Percentiles rank a stretch among this genome's conserved stretches.
These are phyloP conservation scores for Leucophenga varia DNA, from an alignment of 1,140 invertebrate species.

Conservation along the genomic window DNA sequence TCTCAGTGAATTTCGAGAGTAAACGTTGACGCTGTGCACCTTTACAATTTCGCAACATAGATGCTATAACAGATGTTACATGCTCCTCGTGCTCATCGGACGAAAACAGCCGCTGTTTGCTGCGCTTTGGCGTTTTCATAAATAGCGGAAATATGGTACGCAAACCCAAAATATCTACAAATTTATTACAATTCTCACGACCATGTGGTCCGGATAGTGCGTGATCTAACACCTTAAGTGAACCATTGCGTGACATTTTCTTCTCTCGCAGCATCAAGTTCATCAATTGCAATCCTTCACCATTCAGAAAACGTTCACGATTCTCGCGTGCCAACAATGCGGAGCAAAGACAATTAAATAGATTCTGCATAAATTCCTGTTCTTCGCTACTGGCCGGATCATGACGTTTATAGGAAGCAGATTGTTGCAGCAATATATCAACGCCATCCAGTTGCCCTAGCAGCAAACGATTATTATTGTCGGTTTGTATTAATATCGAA, in stretches of 20 bases:
- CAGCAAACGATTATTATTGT: slow-evolving; percentile 77
- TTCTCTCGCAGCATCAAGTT: slow-evolving; percentile 95
- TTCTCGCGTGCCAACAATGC: slow-evolving; percentile 86
- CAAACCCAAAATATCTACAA: slow-evolving; percentile 96
- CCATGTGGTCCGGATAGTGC: slow-evolving; percentile 92
- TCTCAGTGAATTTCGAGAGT: slow-evolving; percentile 95
- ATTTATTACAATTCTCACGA: slow-evolving; percentile 95
- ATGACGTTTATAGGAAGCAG: slow-evolving; percentile 94
- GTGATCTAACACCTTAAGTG: slow-evolving; percentile 95
- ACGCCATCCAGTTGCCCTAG: slow-evolving; percentile 94
- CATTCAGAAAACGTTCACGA: slow-evolving; percentile 87
- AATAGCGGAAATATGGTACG: slow-evolving; percentile 96
- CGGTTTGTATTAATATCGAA: slow-evolving; percentile 91
- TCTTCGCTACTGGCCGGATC: slow-evolving; percentile 90
- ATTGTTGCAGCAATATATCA: slow-evolving; percentile 92
- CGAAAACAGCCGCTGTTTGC: slow-evolving; percentile 79
- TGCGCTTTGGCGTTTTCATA: slow-evolving; percentile 96
- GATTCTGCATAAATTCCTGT: slow-evolving; percentile 98
- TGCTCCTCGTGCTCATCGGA: slow-evolving; percentile 95
- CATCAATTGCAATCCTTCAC: slow-evolving; percentile 94
- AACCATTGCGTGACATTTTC: slow-evolving; percentile 94
- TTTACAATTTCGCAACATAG: slow-evolving; percentile 89
- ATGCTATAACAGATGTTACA: slow-evolving; percentile 90
- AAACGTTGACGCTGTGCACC: slow-evolving; percentile 87
- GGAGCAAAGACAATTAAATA: slow-evolving; percentile 95